Evolutionary conservation across 2,888 invertebrate species (phyloP).

Genomic region (Caenorhabditis parvicauda): DNA sequence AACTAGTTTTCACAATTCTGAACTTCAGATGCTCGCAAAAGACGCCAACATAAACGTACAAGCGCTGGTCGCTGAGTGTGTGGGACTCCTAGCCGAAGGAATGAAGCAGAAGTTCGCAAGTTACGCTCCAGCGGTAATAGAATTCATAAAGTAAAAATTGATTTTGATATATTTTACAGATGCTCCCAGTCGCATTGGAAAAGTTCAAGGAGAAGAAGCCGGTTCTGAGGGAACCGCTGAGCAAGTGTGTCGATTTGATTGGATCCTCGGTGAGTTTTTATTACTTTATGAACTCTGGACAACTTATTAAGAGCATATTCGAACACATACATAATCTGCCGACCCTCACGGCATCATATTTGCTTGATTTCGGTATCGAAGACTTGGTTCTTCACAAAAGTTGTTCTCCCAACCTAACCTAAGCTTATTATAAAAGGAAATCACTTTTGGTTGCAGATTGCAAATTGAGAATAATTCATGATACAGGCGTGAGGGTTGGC

Average conservation of each 20-base stretch:
- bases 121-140: constrained; percentile 20
- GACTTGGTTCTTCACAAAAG: too few species aligned
- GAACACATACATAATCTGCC: too few species aligned
- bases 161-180: constrained; percentile 9
- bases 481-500: too few species aligned
- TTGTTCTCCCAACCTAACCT: too few species aligned
- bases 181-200: constrained; percentile 74
- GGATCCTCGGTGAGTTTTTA: constrained; percentile 72
- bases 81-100: constrained; percentile 80
- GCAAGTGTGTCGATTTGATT: constrained; percentile 86
- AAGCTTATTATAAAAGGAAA: too few species aligned
- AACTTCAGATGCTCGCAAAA: constrained; percentile 78
- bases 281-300: too few species aligned
- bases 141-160: background rate
- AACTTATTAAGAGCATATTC: too few species aligned
- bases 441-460: too few species aligned
- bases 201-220: constrained; percentile 97
- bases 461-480: too few species aligned
- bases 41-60: constrained; percentile 92
- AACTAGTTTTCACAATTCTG: constrained; percentile 3
- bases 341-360: too few species aligned
- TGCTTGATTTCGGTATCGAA: too few species aligned
- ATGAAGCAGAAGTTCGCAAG: constrained; percentile 80
- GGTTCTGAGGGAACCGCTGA: constrained; percentile 79
- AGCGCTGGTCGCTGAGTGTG: constrained; percentile 79